A percentile compares a stretch with the other conserved stretches of the same genome.
Evolutionary conservation across 2,797 vertebrate species (phyloP).

Genomic region (Pampus argenteus): DNA sequence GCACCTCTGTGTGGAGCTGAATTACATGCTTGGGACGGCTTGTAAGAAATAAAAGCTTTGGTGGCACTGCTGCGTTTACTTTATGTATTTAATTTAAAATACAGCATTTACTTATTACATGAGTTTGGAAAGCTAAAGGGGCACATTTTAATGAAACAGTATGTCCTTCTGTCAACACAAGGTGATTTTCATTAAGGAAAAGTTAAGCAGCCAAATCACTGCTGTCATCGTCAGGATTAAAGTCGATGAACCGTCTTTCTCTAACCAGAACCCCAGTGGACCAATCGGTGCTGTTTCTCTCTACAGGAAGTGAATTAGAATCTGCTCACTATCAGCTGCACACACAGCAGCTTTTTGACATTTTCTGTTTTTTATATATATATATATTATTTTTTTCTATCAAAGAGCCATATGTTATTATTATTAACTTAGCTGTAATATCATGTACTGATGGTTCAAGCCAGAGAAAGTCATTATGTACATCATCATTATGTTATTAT

Average conservation of each 20-base stretch:
- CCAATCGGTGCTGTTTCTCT: not conserved
- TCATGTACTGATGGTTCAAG: too few species aligned
- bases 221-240: slow-evolving; percentile 28
- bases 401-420: too few species aligned
- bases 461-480: too few species aligned
- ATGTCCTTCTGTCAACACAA: slow-evolving; percentile 3
- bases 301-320: not conserved
- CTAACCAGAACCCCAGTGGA: not conserved
- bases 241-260: slow-evolving; percentile 11
- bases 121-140: not conserved
- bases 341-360: too few species aligned
- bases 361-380: too few species aligned
- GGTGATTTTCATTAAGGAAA: slow-evolving; percentile 18
- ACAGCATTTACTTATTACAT: not conserved
- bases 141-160: not conserved
- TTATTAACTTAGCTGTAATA: too few species aligned
- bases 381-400: too few species aligned
- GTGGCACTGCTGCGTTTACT: not conserved
- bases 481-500: too few species aligned
- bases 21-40: not conserved
- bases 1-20: not conserved
- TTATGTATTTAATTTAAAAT: not conserved
- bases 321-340: too few species aligned
- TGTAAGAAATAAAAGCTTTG: not conserved
- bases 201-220: slow-evolving; percentile 14